Evolutionary conservation across 2,113 vertebrate species (phyloP), one percentile per base, ranked within the genome.

Genomic region (Pterocles gutturalis): DNA sequence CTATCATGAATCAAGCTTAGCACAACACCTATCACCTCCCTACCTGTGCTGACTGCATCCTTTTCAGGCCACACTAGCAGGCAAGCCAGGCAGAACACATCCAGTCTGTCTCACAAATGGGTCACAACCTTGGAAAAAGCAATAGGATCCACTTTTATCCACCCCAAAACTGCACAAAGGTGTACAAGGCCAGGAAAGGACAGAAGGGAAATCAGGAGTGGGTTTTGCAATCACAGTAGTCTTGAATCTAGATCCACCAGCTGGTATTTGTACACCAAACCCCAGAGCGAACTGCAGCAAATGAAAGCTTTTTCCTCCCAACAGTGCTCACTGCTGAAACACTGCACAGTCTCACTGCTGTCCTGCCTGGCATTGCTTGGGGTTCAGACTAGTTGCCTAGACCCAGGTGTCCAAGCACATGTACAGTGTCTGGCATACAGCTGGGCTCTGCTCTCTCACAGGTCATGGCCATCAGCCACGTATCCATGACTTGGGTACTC

Each of bases 301-400:
- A 46, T 0, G 4, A n/a, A 90, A 70, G 8, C 48, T 43, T 46
- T 69, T 87, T 43, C 28, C 21, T 87, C 31, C 36, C 62, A 51
- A 29, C 22, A 51, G 33, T 2, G 14, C 5, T 58, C 49, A 11
- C 31, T 77, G 87, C 60, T 36, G 36, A 62, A 73, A 46, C n/a
- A 12, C 0, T 7, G 33, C 7, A 5, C 2, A 19, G 29, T 54
- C 38, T 31, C 0, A 0, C 49, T 91, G 89, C 24, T 6, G 1
- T 24, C 38, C 22, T 69, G 54, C 34, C 71, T 28, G 24, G 20
- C 49, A 69, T 2, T 62, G 77, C 60, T 14, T 43, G 55, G 55
- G 31, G 31, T 18, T 61, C 66, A 77, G 70, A 67, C 22, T 41
- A 38, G 34, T 17, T 49, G 7, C 55, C 48, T 73, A 62, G 79